Evolutionary conservation across 2,797 vertebrate genomes (phyloP).

Genomic region (Zenarchopterus dispar): DNA sequence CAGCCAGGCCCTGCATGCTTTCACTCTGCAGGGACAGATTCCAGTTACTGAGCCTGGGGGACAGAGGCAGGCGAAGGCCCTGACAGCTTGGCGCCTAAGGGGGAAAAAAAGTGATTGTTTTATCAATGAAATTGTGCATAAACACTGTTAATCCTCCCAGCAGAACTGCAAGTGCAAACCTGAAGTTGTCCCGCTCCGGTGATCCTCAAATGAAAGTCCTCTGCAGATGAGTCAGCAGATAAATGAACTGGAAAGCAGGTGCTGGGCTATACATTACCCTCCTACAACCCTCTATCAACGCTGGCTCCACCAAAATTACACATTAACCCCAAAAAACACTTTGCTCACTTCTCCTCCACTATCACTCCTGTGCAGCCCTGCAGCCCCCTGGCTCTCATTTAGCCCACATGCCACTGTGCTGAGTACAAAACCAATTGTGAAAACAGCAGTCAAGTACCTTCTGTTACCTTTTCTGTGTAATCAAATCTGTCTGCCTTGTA

Average conservation of each 20-base stretch:
- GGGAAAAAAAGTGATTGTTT: neutral
- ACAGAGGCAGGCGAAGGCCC: slow-evolving; percentile 37
- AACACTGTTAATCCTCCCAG: slow-evolving; percentile 1
- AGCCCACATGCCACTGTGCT: slow-evolving; percentile 1
- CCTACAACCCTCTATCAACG: slow-evolving; percentile 38
- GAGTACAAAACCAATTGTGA: neutral
- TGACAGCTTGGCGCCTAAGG: slow-evolving; percentile 19
- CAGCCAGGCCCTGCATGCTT: slow-evolving; percentile 74
- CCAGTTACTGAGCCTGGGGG: slow-evolving; percentile 81
- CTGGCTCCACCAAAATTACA: slow-evolving; percentile 75
- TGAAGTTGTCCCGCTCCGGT: slow-evolving; percentile 15
- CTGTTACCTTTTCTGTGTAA: neutral
- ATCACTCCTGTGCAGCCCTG: slow-evolving; percentile 24
- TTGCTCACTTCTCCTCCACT: slow-evolving; percentile 16
- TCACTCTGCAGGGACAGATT: slow-evolving; percentile 81
- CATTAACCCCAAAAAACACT: slow-evolving; percentile 66
- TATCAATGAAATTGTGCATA: neutral
- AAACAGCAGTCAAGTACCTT: neutral
- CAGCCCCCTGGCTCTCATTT: slow-evolving; percentile 1
- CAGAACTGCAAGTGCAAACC: slow-evolving; percentile 39
- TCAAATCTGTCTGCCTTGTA: neutral
- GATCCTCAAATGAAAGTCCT: slow-evolving; percentile 27
- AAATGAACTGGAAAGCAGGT: slow-evolving; percentile 44
- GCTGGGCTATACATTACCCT: slow-evolving; percentile 68
- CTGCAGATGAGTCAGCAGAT: slow-evolving; percentile 21